Evolutionary conservation across 2,797 vertebrate species (phyloP), one percentile per base, ranked within the genome.

Genomic region (Malurus splendens): DNA sequence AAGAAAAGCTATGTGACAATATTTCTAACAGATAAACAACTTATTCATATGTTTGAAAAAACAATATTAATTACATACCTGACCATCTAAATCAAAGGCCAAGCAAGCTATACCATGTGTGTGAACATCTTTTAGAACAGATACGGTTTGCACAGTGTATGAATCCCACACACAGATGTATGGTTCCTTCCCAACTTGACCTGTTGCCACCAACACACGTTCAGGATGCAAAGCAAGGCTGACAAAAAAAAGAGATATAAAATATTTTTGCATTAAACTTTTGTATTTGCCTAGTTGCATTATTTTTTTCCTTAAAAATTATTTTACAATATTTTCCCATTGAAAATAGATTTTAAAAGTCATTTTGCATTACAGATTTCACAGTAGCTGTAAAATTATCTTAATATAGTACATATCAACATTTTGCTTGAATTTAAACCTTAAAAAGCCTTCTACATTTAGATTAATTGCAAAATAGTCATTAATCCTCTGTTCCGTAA

Each of bases 151-250:
- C 81, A 99, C 98, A 28, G 98, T 99, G 96, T 99, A 99, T 2
- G 99, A 99, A 94, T 99, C 99, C 99, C 99, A 99, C 65, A 99
- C 98, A 12, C 99, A 99, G 96, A 99, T 98, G 95, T 98, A 99
- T 5, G 99, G 99, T 78, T 99, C 99, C 96, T 99, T 99, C 87
- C 99, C 99, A 96, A 99, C 99, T 97, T 99, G 99, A 93, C 99
- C 99, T 9, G 99, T 99, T 93, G 99, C 99, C 96, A 99, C 99
- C 97, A 99, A 95, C 92, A 99, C 98, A 80, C 98, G 98, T 93
- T 99, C 99, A 9, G 99, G 99, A 97, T 99, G 99, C 91, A 99
- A 97, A 55, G 99, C 99, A 96, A 99, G 98, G 97, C 99, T 99
- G 98, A 33, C 92, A 92, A 92, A 92, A 94, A 92, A 94, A 88